Percentiles rank a stretch among this genome's conserved stretches.
These are phyloP conservation scores for Gouania willdenowi DNA, from an alignment of 2,797 vertebrate species.

Conservation along the genomic window DNA sequence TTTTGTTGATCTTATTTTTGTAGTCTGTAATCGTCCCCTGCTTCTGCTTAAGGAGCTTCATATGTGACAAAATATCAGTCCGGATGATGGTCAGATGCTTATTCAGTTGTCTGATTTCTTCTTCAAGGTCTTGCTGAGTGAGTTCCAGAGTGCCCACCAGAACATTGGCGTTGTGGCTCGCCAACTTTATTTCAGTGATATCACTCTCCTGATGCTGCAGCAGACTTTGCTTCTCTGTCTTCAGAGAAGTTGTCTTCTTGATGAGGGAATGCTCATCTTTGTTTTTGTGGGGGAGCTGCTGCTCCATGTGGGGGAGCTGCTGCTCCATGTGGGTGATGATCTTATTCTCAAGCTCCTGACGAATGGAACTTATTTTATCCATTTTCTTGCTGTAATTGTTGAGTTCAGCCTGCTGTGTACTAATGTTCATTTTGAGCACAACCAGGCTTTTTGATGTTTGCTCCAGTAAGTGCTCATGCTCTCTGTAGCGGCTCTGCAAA, in stretches of 20 bases:
- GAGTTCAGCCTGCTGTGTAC: conserved; percentile 42
- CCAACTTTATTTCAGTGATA: conserved; percentile 60
- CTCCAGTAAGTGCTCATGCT: conserved; percentile 71
- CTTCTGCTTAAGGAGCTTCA: conserved; percentile 71
- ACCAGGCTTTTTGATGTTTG: conserved; percentile 75
- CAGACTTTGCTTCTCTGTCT: conserved; percentile 75
- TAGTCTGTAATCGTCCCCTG: conserved; percentile 63
- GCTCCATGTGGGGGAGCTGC: no score
- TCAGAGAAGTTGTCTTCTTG: conserved; percentile 63
- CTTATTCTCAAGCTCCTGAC: conserved; percentile 68
- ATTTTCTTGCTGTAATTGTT: conserved; percentile 57
- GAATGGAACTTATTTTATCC: conserved; percentile 63
- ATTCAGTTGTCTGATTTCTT: conserved; percentile 63
- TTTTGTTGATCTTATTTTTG: conserved; percentile 78
- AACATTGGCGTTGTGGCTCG: conserved; percentile 64
- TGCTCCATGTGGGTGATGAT: conserved; percentile 78
- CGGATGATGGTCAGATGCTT: conserved; percentile 66
- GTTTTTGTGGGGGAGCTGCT: conserved; percentile 80
- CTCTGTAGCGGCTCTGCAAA: conserved; percentile 74
- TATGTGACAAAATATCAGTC: conserved; percentile 62
- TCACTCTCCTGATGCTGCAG: conserved; percentile 80
- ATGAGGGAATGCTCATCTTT: conserved; percentile 78
- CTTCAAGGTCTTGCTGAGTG: conserved; percentile 70
- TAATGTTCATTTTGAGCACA: conserved; percentile 69
- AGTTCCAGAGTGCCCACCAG: conserved; percentile 60